A percentile compares a stretch with the other conserved stretches of the same genome.
Evolutionary conservation across 2,113 vertebrate species (phyloP).

Genomic region (Phoenicopterus ruber): DNA sequence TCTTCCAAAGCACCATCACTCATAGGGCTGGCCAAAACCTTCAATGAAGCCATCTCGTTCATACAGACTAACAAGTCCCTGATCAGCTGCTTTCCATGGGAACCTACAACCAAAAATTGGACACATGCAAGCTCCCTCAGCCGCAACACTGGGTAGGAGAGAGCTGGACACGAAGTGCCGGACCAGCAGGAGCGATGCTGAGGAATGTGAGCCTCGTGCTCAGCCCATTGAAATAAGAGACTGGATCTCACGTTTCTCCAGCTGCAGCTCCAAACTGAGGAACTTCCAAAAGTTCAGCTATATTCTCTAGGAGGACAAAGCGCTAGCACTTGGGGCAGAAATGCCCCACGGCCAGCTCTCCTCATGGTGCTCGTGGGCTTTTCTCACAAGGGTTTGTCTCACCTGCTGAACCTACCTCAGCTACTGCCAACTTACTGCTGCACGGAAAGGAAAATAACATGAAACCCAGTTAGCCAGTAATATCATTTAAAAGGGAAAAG

Average conservation of each 20-base stretch:
- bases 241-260: neutral
- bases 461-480: neutral
- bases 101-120: neutral
- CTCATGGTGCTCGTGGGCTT: accelerated
- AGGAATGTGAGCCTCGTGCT: neutral
- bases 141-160: accelerated
- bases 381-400: neutral
- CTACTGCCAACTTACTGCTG: neutral
- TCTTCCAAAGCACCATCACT: neutral
- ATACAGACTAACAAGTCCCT: neutral
- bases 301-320: neutral
- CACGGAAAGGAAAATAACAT: accelerated
- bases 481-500: neutral
- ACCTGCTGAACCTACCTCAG: neutral
- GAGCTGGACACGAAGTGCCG: accelerated
- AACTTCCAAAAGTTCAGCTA: neutral
- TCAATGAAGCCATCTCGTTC: accelerated
- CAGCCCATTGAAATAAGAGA: neutral
- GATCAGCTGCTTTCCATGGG: neutral
- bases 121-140: accelerated
- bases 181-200: accelerated
- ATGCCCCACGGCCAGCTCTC: neutral
- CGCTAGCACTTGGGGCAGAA: neutral
- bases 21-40: neutral
- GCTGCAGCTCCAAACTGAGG: neutral